Conservation (phyloP, 1,140 invertebrate genomes). For the Drosophila leontia region DNA sequence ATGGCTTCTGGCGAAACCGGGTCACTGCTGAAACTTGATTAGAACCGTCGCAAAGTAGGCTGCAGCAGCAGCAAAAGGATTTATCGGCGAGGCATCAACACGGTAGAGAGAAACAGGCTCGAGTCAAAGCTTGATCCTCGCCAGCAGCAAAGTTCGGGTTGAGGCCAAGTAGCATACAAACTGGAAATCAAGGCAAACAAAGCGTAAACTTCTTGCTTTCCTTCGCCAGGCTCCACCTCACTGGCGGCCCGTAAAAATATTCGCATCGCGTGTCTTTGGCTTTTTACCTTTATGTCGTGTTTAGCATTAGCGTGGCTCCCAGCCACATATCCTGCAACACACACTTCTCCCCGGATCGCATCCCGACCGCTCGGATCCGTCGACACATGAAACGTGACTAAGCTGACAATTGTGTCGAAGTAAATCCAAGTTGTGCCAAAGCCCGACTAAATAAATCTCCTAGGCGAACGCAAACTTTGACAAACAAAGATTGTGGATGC, state of each 20-base stretch:
- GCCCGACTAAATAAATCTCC: constrained; percentile 80
- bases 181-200: constrained; percentile 55
- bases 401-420: constrained; percentile 83
- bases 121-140: constrained; percentile 69
- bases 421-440: constrained; percentile 79
- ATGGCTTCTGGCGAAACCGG: constrained; percentile 30
- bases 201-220: constrained; percentile 51
- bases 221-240: not conserved
- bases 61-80: constrained; percentile 1
- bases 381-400: constrained; percentile 79
- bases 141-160: constrained; percentile 39
- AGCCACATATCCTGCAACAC: not conserved
- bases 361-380: constrained; percentile 21
- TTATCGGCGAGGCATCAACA: constrained; percentile 35
- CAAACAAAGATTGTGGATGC: constrained; percentile 61
- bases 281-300: constrained; percentile 83
- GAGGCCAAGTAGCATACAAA: constrained; percentile 30
- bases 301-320: constrained; percentile 67
- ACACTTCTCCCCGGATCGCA: constrained; percentile 3
- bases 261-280: constrained; percentile 79
- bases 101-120: constrained; percentile 39
- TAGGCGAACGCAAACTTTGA: constrained; percentile 54
- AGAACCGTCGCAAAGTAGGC: constrained; percentile 39
- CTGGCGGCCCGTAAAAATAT: constrained; percentile 66
- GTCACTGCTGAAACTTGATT: constrained; percentile 68